phyloP scores from a whole-genome alignment of 2,113 vertebrate genomes.

The Caracal caracal region DNA sequence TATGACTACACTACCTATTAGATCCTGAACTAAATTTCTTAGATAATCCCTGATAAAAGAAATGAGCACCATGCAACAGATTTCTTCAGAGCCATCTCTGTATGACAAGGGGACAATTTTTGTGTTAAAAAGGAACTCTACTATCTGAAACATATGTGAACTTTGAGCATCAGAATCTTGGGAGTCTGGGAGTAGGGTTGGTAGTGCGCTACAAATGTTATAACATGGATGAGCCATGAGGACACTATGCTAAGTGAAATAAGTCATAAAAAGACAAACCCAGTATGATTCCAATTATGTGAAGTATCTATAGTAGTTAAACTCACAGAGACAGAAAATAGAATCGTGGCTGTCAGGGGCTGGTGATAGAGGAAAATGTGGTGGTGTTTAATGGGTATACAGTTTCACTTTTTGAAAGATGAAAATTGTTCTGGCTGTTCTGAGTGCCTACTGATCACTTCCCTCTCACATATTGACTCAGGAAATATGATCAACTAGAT shows the following conservation, averaged over 20 bases:
- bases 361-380: neutral
- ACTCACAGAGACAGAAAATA: neutral
- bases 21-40: neutral
- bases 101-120: neutral
- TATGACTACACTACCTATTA: neutral
- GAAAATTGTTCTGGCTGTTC: neutral
- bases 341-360: neutral
- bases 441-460: neutral
- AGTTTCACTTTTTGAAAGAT: neutral
- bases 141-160: neutral
- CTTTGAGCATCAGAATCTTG: neutral
- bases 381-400: neutral
- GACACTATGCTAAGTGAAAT: neutral
- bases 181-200: neutral
- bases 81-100: neutral
- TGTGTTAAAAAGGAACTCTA: neutral
- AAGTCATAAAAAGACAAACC: neutral
- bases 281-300: neutral
- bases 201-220: neutral
- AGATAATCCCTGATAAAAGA: neutral
- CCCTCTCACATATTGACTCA: neutral
- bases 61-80: neutral
- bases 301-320: neutral
- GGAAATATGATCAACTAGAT: neutral
- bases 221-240: neutral